phyloP scores from a whole-genome alignment of 2,888 invertebrate species.

The Netelia melanura region DNA sequence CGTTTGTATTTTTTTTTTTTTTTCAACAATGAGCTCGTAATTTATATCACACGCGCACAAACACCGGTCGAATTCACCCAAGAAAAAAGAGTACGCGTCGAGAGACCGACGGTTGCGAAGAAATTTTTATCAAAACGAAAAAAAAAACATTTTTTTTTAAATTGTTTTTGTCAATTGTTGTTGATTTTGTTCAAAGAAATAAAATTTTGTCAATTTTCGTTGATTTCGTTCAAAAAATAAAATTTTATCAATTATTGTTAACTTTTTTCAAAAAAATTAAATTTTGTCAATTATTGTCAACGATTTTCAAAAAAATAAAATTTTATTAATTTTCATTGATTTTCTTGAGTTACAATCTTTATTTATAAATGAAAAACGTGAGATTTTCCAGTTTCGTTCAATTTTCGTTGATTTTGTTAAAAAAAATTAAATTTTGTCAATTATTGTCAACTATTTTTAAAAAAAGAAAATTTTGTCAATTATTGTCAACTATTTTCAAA shows the following conservation, averaged over 20 bases:
- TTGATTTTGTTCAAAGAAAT: neutral
- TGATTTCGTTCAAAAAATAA: neutral
- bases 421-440: too few species aligned
- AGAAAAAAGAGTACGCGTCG: too few species aligned
- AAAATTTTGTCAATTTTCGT: neutral
- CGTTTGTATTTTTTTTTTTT: constrained; percentile 12
- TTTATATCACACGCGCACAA: neutral
- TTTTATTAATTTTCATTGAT: neutral
- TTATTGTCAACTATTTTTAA: neutral
- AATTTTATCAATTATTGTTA: too few species aligned
- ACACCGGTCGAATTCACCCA: neutral
- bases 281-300: neutral
- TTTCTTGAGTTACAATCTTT: neutral
- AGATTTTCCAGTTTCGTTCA: neutral
- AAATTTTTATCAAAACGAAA: constrained; percentile 52
- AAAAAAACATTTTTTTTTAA: neutral
- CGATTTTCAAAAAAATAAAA: neutral
- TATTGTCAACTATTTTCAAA: neutral
- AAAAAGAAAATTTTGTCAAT: too few species aligned
- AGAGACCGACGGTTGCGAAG: neutral
- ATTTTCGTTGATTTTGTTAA: neutral
- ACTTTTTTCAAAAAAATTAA: neutral
- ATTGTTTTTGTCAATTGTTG: neutral
- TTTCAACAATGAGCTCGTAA: neutral
- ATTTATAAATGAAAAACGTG: neutral